Base-by-base conservation (phyloP, 2,797 vertebrate species). In the Sciurus carolinensis region DNA sequence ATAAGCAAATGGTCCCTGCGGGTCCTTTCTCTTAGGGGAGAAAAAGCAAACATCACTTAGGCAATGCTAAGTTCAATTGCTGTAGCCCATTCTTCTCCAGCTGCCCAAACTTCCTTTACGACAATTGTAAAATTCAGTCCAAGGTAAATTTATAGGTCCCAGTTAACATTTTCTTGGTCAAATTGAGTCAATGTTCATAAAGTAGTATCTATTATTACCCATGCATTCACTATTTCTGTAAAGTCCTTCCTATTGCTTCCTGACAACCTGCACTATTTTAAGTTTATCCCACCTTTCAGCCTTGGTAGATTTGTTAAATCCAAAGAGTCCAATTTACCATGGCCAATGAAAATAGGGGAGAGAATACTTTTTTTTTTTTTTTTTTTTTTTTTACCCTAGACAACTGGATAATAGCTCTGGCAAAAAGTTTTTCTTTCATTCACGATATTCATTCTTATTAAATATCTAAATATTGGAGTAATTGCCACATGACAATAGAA, bases 211-310 rank as follows among this genome's bases (percentile, higher is more conserved):
- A 52, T 42, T 83, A 79, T 67, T 28, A 30, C 28, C 82, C 30
- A 36, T 26, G 11, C 5, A 50, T 39, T 84, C 26, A 26, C 52
- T 26, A 17, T 77, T 73, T 83, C 54, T 85, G 73, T 72, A 52
- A 72, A 47, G 9, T 76, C 22, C 44, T 93, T 87, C 52, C 24
- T 85, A 39, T 39, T 85, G 28, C 75, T 95, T 95, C 59, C 62
- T 88, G 81, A 50, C 10, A 92, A 8, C 17, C 28, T 76, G 26
- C 28, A 15, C 42, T 92, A 11, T 66, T 94, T 92, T 73, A 80
- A 84, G 77, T n/a, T 26, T 64, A 59, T 54, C 62, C 52, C 42
- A 84, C 8, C 30, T 90, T 66, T 95, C 1, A 79, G 28, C 9
- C 13, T 72, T 77, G 3, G n/a, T 66, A 84, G 87, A 75, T 44